A percentile compares a stretch with the other conserved stretches of the same genome.
These are phyloP conservation scores for Cotesia chilonis DNA, from an alignment of 1,140 invertebrate species.

Conservation along the genomic window DNA sequence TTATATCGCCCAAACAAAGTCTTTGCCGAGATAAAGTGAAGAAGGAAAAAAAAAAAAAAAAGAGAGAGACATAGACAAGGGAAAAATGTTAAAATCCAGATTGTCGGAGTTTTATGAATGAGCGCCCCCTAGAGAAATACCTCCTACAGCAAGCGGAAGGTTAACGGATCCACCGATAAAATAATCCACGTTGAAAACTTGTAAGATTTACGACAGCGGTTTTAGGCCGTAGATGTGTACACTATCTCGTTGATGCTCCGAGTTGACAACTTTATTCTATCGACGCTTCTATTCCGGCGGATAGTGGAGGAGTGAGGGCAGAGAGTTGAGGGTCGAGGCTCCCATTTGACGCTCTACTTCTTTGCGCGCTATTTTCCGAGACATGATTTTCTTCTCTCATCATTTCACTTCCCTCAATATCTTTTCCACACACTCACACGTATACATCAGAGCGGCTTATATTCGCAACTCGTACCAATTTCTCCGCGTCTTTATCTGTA, in stretches of 20 bases:
- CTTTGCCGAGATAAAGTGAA: too few relatives aligned
- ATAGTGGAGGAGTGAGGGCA: too few relatives aligned
- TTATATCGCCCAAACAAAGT: too few relatives aligned
- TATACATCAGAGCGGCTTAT: constrained; percentile 1
- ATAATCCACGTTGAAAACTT: constrained; percentile 39
- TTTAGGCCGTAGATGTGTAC: constrained; percentile 40
- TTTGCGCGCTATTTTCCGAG: constrained; percentile 1
- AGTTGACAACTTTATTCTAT: constrained; percentile 50
- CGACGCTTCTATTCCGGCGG: constrained; percentile 5
- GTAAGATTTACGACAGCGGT: constrained; percentile 52
- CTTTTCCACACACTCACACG: not conserved
- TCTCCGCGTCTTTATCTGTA: constrained; percentile 34
- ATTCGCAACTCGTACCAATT: constrained; percentile 30
- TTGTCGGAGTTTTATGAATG: constrained; percentile 16
- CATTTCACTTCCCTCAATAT: constrained; percentile 3
- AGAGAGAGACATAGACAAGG: not conserved
- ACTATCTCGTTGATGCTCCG: constrained; percentile 34
- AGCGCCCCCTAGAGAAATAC: constrained; percentile 2
- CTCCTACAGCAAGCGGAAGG: not conserved
- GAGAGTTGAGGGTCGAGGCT: not conserved
- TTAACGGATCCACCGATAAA: constrained; percentile 31
- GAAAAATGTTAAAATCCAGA: not conserved
- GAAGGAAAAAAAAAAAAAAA: not conserved
- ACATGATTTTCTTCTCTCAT: constrained; percentile 27
- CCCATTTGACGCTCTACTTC: constrained; percentile 32